phyloP scores from a whole-genome alignment of 1,140 invertebrate species.

The Ostrea edulis region DNA sequence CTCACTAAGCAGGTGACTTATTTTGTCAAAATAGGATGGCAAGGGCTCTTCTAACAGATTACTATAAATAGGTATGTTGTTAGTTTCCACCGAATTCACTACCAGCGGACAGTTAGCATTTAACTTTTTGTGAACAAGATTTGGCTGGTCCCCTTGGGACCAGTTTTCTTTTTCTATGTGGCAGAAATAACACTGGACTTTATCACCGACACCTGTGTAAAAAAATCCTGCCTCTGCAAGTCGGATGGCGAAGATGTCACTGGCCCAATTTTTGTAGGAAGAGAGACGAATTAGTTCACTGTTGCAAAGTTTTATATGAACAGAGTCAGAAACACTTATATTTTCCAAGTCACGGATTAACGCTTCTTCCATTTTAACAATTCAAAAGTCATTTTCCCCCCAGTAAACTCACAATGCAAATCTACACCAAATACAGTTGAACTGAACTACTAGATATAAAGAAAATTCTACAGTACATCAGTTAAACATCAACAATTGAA shows the following conservation, averaged over 20 bases:
- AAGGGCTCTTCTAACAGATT: neutral
- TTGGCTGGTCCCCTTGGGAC: constrained; percentile 52
- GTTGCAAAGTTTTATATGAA: neutral
- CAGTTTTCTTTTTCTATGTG: constrained; percentile 52
- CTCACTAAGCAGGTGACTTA: neutral
- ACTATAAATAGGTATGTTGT: constrained; percentile 16
- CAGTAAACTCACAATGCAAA: neutral
- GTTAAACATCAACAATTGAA: neutral
- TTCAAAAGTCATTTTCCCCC: neutral
- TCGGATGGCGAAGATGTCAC: constrained; percentile 85
- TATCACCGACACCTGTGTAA: constrained; percentile 45
- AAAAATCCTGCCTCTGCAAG: constrained; percentile 85
- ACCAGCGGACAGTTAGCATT: neutral
- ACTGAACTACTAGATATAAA: neutral
- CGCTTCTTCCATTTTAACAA: neutral
- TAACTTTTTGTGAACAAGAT: neutral
- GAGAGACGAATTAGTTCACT: constrained; percentile 81
- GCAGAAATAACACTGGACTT: constrained; percentile 63
- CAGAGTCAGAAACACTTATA: neutral
- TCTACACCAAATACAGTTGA: neutral
- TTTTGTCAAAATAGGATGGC: neutral
- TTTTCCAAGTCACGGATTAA: neutral
- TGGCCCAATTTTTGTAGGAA: constrained; percentile 83
- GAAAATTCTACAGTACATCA: neutral
- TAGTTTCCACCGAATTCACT: neutral